These are phyloP conservation scores for Crypturellus undulatus DNA, from an alignment of 2,113 vertebrate genomes.

Conservation along the genomic window DNA sequence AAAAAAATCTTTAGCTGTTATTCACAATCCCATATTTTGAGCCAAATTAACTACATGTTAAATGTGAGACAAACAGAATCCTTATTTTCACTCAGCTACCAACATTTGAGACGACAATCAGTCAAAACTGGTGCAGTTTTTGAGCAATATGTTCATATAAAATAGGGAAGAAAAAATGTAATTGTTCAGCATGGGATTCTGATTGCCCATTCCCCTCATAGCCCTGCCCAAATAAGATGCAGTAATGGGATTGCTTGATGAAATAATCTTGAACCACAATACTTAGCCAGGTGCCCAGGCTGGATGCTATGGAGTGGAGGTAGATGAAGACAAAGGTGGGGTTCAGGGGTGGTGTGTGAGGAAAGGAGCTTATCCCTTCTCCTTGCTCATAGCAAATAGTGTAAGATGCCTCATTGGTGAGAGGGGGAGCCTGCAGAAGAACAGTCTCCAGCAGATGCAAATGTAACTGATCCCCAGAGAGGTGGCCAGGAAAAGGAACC, in stretches of 20 bases:
- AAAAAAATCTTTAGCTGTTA: constrained; percentile 23
- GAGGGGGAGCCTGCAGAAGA: background rate
- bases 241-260: background rate
- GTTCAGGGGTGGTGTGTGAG: too few species aligned
- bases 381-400: background rate
- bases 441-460: background rate
- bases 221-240: background rate
- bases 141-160: background rate
- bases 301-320: too few species aligned
- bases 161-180: background rate
- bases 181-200: background rate
- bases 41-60: background rate
- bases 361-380: too few species aligned
- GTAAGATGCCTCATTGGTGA: background rate
- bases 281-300: too few species aligned
- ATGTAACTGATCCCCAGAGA: background rate
- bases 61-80: background rate
- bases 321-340: background rate
- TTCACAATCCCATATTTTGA: background rate
- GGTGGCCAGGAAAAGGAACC: background rate
- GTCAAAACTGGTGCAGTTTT: background rate
- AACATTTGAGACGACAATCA: background rate
- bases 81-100: background rate
- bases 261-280: background rate
- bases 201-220: background rate